A percentile compares a stretch with the other conserved stretches of the same genome.
Conservation (phyloP, 2,888 invertebrate genomes). For the Blastobasis adustella region DNA sequence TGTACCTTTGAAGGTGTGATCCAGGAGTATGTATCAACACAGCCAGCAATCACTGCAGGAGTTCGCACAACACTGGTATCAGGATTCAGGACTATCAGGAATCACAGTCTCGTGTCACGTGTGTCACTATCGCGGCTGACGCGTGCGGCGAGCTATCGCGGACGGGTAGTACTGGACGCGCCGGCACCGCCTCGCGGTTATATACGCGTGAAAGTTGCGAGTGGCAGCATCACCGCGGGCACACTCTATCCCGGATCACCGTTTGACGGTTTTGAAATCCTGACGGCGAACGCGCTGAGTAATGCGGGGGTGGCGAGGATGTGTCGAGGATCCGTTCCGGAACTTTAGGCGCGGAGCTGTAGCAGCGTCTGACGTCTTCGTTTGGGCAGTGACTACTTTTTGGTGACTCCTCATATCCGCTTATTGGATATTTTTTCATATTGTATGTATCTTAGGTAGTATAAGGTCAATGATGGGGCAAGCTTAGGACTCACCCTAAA, state of each 20-base stretch:
- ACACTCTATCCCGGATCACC: conserved; percentile 57
- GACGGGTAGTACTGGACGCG: conserved; percentile 59
- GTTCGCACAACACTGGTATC: conserved; percentile 55
- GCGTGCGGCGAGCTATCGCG: conserved; percentile 30
- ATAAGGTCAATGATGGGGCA: too few species aligned
- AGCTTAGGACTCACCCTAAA: too few species aligned
- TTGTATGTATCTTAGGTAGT: too few species aligned
- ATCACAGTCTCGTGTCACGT: conserved; percentile 35
- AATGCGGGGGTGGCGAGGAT: conserved; percentile 1
- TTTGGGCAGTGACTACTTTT: too few species aligned
- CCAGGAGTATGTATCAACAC: conserved; percentile 44
- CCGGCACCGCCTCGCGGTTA: conserved; percentile 48
- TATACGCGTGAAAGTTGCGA: conserved; percentile 70
- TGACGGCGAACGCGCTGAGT: conserved; percentile 37
- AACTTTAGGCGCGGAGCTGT: too few species aligned
- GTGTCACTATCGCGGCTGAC: conserved; percentile 52
- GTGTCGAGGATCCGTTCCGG: conserved; percentile 13
- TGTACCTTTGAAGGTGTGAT: conserved; percentile 61
- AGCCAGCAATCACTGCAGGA: conserved; percentile 64
- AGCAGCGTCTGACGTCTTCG: too few species aligned
- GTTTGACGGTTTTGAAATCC: conserved; percentile 58
- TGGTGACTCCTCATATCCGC: too few species aligned
- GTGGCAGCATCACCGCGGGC: conserved; percentile 35
- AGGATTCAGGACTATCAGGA: conserved; percentile 10
- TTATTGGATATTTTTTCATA: too few species aligned